phyloP scores from a whole-genome alignment of 2,797 vertebrate species.

The Molossus alvarezi region DNA sequence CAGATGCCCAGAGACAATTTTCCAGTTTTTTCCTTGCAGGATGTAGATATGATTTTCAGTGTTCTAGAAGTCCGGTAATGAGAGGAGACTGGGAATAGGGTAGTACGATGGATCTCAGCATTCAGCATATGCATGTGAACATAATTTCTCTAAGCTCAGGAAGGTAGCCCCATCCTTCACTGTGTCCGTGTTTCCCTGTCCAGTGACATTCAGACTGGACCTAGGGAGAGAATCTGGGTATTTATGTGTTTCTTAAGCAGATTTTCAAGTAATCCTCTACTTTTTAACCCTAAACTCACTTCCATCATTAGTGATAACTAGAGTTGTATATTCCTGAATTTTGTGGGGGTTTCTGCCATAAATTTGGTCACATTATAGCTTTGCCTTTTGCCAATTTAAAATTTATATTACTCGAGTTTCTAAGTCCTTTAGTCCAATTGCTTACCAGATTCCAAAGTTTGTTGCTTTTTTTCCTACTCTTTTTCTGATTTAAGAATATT shows the following conservation, averaged over 20 bases:
- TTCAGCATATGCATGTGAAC: neutral
- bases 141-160: neutral
- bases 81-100: neutral
- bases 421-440: neutral
- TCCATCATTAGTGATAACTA: neutral
- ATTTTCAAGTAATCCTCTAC: neutral
- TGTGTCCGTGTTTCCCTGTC: neutral
- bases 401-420: neutral
- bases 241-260: neutral
- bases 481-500: constrained; percentile 11
- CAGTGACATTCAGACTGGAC: neutral
- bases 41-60: neutral
- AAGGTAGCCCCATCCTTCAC: neutral
- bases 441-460: neutral
- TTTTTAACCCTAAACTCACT: neutral
- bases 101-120: neutral
- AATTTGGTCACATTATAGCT: constrained; percentile 2
- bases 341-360: neutral
- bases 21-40: neutral
- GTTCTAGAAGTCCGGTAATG: neutral
- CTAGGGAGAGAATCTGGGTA: neutral
- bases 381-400: neutral
- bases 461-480: neutral
- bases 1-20: neutral
- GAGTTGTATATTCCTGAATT: neutral